Evolutionary conservation across 1,140 invertebrate genomes (phyloP).

Genomic region (Laupala kohalensis): DNA sequence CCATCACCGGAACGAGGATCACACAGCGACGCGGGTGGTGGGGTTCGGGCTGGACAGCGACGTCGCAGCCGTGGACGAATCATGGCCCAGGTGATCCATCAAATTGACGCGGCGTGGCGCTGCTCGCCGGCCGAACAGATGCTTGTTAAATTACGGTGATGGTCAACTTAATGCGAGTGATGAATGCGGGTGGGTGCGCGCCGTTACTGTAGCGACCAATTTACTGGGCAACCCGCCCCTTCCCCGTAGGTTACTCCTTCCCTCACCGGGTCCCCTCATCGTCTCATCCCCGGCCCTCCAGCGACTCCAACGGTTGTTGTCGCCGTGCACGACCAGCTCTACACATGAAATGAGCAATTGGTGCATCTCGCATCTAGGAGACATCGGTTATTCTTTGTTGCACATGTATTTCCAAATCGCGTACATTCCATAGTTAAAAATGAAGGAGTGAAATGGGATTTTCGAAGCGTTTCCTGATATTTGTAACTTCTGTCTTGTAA

Average conservation of each 20-base stretch:
- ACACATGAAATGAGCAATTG: too few species aligned
- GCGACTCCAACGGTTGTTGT: neutral
- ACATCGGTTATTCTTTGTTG: too few species aligned
- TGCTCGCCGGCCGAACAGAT: neutral
- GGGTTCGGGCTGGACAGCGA: too few species aligned
- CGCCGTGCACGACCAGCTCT: neutral
- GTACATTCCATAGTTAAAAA: too few species aligned
- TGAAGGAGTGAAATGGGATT: too few species aligned
- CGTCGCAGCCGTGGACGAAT: neutral
- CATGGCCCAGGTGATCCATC: slow-evolving; percentile 1
- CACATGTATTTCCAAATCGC: too few species aligned
- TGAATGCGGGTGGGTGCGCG: neutral
- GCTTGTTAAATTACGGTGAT: slow-evolving; percentile 1
- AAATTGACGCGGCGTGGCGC: neutral
- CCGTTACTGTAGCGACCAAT: neutral
- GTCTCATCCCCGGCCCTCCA: too few species aligned
- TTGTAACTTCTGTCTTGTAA: too few species aligned
- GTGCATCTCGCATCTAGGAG: too few species aligned
- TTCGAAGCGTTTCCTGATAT: too few species aligned
- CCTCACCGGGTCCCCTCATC: too few species aligned
- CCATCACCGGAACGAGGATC: neutral
- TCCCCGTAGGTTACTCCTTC: neutral
- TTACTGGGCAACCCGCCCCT: neutral
- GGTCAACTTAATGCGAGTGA: neutral
- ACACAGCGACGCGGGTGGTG: neutral